These are phyloP conservation scores for Axinella damicornis DNA, from an alignment of 37 sponge, comb jelly and placozoan species.

Conservation along the genomic window DNA sequence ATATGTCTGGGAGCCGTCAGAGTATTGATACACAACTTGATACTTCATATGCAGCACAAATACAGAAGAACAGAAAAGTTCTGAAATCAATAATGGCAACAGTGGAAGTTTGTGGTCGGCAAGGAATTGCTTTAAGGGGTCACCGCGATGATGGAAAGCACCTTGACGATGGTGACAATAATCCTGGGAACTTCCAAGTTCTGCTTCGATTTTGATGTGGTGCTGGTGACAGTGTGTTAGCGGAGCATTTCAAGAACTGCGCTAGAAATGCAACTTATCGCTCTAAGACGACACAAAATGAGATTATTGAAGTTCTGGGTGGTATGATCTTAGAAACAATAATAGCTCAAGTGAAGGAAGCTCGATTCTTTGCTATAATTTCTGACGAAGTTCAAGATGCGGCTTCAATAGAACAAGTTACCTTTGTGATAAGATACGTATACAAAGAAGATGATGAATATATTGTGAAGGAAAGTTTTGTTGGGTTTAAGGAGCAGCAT, in stretches of 20 bases:
- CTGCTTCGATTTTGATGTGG: slow-evolving; percentile 61
- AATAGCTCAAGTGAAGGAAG: slow-evolving; percentile 40
- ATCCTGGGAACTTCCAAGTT: slow-evolving; percentile 41
- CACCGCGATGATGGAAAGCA: too few relatives aligned
- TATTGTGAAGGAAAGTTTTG: slow-evolving; percentile 38
- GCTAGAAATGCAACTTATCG: slow-evolving; percentile 69
- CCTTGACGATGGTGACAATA: too few relatives aligned
- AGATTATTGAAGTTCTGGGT: slow-evolving; percentile 52
- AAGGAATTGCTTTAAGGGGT: too few relatives aligned
- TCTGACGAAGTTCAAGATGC: too few relatives aligned
- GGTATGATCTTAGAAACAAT: slow-evolving; percentile 40
- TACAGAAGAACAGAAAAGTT: slow-evolving; percentile 13
- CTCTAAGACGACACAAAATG: slow-evolving; percentile 60
- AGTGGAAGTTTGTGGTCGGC: too few relatives aligned
- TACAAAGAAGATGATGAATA: slow-evolving; percentile 26
- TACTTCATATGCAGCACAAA: slow-evolving; percentile 31
- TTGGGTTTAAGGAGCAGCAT: slow-evolving; percentile 58
- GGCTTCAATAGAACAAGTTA: slow-evolving; percentile 52
- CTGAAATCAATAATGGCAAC: too few relatives aligned
- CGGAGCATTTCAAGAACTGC: slow-evolving; percentile 46
- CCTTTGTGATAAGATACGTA: slow-evolving; percentile 67
- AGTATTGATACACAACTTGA: not conserved
- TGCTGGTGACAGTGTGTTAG: slow-evolving; percentile 68
- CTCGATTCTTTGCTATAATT: slow-evolving; percentile 44
- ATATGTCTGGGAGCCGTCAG: too few relatives aligned